phyloP scores from a whole-genome alignment of 2,888 invertebrate species.

The Proisotoma minuta region DNA sequence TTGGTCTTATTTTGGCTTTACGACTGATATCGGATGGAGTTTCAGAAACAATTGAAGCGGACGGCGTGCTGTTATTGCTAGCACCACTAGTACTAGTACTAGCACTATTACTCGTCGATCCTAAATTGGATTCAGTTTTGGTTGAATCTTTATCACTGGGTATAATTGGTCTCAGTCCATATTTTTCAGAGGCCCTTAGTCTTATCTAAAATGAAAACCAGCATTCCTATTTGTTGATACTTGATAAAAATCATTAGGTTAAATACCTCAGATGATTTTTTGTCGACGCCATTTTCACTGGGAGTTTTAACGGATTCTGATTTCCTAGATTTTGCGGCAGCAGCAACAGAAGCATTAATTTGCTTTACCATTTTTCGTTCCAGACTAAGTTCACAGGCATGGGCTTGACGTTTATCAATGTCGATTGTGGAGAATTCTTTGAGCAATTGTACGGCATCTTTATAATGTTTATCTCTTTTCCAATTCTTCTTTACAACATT shows the following conservation, averaged over 20 bases:
- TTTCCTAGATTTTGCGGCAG: background rate
- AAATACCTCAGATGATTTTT: no score
- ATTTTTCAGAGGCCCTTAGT: background rate
- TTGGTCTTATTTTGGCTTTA: conserved; percentile 2
- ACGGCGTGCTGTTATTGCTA: background rate
- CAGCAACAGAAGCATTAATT: background rate
- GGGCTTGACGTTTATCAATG: background rate
- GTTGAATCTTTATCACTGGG: background rate
- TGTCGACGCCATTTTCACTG: background rate
- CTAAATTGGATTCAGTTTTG: background rate
- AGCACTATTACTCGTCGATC: background rate
- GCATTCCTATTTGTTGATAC: background rate
- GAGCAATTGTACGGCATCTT: conserved; percentile 16
- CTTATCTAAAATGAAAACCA: background rate
- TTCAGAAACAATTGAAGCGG: background rate
- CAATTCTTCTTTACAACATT: conserved; percentile 17
- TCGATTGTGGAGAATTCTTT: conserved; percentile 15
- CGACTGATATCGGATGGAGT: conserved; percentile 9
- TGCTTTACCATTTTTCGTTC: conserved; percentile 3
- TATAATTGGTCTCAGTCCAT: background rate
- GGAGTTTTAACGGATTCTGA: background rate
- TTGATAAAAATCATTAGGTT: background rate
- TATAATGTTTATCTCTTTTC: conserved; percentile 9
- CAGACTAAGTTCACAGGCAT: background rate
- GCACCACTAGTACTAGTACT: background rate